A percentile compares a stretch with the other conserved stretches of the same genome.
phyloP scores from a whole-genome alignment of 2,888 invertebrate genomes.

The Parapristionchus giblindavisi region DNA sequence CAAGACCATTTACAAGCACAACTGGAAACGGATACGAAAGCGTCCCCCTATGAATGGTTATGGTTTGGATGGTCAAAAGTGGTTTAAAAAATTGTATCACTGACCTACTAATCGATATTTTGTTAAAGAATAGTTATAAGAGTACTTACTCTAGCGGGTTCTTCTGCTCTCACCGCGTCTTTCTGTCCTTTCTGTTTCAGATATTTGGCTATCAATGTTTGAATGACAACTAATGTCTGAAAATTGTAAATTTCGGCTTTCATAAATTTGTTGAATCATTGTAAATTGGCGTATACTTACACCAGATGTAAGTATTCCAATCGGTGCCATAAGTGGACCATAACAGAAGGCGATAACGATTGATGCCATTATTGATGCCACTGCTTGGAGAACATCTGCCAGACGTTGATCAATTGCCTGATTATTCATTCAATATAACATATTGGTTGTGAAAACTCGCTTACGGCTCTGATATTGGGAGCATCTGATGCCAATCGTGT shows the following conservation, averaged over 20 bases:
- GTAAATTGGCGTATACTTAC: slow-evolving; percentile 12
- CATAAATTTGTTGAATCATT: too few species aligned
- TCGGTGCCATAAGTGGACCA: slow-evolving; percentile 63
- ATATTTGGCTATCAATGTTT: slow-evolving; percentile 57
- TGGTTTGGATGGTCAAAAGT: too few species aligned
- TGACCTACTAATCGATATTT: too few species aligned
- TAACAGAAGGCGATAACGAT: slow-evolving; percentile 61
- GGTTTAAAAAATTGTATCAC: too few species aligned
- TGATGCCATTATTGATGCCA: slow-evolving; percentile 57
- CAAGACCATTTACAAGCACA: not conserved
- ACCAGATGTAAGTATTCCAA: slow-evolving; percentile 57
- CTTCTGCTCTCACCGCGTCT: slow-evolving; percentile 58
- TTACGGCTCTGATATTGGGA: slow-evolving; percentile 71
- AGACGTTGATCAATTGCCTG: slow-evolving; percentile 61
- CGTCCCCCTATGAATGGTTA: too few species aligned
- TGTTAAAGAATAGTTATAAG: not conserved
- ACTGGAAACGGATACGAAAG: too few species aligned
- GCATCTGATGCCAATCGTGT: slow-evolving; percentile 72
- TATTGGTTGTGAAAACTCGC: slow-evolving; percentile 39
- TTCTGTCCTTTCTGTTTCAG: slow-evolving; percentile 57
- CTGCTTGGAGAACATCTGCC: slow-evolving; percentile 58
- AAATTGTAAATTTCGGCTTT: not conserved
- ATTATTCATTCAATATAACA: slow-evolving; percentile 2
- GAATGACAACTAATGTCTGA: slow-evolving; percentile 48
- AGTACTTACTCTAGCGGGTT: slow-evolving; percentile 52